These are phyloP conservation scores for Cercopithecus petaurista DNA, from an alignment of 2,797 vertebrate species.

Conservation along the genomic window DNA sequence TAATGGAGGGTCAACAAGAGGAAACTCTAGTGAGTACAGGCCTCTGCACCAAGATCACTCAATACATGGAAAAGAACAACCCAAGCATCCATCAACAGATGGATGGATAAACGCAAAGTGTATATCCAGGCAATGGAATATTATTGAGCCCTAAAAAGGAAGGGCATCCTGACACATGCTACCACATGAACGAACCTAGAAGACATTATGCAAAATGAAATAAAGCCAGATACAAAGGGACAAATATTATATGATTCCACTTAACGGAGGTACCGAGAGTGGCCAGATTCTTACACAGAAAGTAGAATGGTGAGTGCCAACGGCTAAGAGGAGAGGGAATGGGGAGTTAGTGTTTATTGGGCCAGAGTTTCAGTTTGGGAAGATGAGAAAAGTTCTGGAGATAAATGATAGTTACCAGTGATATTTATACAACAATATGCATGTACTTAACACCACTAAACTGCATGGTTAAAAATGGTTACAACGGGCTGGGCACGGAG, in stretches of 20 bases:
- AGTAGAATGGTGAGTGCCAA: neutral
- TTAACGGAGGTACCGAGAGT: neutral
- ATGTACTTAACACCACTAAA: neutral
- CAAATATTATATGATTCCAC: neutral
- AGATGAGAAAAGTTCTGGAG: neutral
- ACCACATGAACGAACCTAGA: neutral
- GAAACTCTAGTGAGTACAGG: neutral
- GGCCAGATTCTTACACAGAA: neutral
- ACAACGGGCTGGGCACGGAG: neutral
- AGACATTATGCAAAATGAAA: neutral
- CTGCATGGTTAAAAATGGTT: neutral
- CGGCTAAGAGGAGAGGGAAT: neutral
- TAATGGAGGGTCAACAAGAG: neutral
- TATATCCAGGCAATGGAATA: neutral
- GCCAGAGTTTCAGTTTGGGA: neutral
- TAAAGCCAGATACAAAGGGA: neutral
- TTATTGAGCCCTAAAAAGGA: neutral
- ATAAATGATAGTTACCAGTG: neutral
- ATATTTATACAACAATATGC: neutral
- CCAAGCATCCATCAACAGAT: neutral
- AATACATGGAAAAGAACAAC: neutral
- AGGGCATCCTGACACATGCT: neutral
- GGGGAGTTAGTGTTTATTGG: neutral
- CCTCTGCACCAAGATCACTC: neutral
- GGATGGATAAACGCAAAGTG: neutral